Conservation (phyloP, 2,797 vertebrate genomes). For the Neosilurus mollespiculum region DNA sequence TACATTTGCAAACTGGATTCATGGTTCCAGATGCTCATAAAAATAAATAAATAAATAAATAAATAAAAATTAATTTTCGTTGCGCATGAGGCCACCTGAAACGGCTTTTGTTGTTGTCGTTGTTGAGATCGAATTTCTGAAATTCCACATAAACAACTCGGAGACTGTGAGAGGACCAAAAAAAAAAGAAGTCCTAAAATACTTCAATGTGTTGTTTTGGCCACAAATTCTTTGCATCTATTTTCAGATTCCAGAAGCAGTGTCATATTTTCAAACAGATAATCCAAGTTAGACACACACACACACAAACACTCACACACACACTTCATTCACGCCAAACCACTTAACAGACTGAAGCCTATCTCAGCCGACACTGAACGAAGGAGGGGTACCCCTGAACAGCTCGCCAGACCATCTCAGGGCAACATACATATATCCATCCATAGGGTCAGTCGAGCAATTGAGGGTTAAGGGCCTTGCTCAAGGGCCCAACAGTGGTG, state of each 20-base stretch:
- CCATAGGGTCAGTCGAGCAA: too few species aligned
- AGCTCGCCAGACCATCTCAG: too few species aligned
- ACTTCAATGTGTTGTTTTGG: background rate
- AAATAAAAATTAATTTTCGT: background rate
- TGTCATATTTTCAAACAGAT: slow-evolving; percentile 32
- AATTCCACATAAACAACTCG: background rate
- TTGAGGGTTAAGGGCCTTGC: too few species aligned
- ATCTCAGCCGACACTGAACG: too few species aligned
- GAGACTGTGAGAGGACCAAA: background rate
- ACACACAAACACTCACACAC: background rate
- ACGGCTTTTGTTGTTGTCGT: slow-evolving; percentile 11
- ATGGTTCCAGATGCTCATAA: slow-evolving; percentile 48
- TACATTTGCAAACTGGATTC: slow-evolving; percentile 42
- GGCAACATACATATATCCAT: too few species aligned
- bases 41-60: background rate
- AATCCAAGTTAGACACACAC: background rate
- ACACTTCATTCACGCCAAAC: background rate
- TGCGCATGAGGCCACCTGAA: slow-evolving; percentile 25
- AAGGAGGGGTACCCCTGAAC: too few species aligned
- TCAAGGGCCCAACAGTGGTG: too few species aligned
- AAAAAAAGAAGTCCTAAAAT: slow-evolving; percentile 3
- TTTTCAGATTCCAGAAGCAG: slow-evolving; percentile 22
- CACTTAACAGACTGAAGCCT: too few species aligned
- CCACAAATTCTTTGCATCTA: background rate
- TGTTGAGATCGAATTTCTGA: background rate